Evolutionary conservation across 92 coral and sea anemone species (phyloP).

Genomic region (Anthopleura xanthogrammica): DNA sequence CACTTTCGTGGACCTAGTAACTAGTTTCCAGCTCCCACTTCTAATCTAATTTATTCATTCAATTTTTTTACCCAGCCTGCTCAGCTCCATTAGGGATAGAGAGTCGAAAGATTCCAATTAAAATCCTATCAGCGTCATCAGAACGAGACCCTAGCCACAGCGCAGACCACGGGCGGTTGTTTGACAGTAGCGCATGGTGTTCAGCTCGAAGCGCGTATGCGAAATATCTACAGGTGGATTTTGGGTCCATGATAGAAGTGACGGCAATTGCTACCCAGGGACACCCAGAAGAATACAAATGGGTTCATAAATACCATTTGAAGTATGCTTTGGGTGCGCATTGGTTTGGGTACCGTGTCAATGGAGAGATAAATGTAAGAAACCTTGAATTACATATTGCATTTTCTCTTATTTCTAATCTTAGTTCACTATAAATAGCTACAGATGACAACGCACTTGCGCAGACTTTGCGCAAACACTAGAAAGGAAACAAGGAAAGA

Average conservation of each 20-base stretch:
- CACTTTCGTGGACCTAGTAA: not conserved
- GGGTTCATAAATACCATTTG: constrained; percentile 54
- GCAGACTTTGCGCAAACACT: not conserved
- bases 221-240: constrained; percentile 73
- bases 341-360: constrained; percentile 63
- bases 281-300: constrained; percentile 73
- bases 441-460: too few relatives aligned
- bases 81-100: constrained; percentile 50
- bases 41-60: not conserved
- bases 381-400: not conserved
- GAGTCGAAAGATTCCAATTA: constrained; percentile 33
- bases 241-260: constrained; percentile 57
- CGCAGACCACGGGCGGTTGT: constrained; percentile 71
- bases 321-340: constrained; percentile 59
- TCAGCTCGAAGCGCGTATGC: constrained; percentile 70
- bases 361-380: constrained; percentile 59
- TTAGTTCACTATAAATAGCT: too few relatives aligned
- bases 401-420: too few relatives aligned
- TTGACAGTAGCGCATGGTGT: constrained; percentile 84
- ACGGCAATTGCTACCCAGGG: constrained; percentile 83
- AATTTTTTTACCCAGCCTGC: constrained; percentile 48
- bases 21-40: not conserved
- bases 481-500: not conserved
- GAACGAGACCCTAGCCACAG: constrained; percentile 64
- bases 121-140: constrained; percentile 71